A percentile compares a stretch with the other conserved stretches of the same genome.
Evolutionary conservation across 2,113 vertebrate genomes (phyloP).

Genomic region (Lampris megalopsis): DNA sequence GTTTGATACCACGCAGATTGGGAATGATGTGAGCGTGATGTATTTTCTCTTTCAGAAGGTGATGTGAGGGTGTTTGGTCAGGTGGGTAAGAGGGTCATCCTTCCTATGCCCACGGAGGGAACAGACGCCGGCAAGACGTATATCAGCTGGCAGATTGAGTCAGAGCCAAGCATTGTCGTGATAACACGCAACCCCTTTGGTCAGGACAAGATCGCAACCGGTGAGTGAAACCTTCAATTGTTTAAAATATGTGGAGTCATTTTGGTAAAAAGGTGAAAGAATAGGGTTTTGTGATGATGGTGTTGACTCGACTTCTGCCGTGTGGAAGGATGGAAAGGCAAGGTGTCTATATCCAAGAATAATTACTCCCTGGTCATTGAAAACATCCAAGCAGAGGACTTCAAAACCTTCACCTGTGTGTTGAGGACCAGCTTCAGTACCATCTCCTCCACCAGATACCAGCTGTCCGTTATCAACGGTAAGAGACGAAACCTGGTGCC

Average conservation of each 20-base stretch:
- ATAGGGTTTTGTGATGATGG: background rate
- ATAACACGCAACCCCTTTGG: background rate
- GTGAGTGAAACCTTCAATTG: conserved; percentile 13
- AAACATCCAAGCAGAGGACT: conserved; percentile 28
- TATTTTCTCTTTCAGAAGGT: conserved; percentile 37
- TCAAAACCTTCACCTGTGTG: conserved; percentile 39
- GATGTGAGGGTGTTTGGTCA: conserved; percentile 25
- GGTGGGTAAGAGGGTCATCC: conserved; percentile 11
- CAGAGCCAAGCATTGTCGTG: accelerated
- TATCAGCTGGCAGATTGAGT: background rate
- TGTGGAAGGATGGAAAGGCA: conserved; percentile 31
- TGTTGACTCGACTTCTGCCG: background rate
- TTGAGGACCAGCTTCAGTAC: accelerated
- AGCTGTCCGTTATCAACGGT: conserved; percentile 44
- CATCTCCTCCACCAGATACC: background rate
- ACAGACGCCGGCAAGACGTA: accelerated
- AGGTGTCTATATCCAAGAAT: background rate
- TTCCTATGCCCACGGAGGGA: accelerated
- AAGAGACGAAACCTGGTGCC: conserved; percentile 31
- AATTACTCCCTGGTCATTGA: conserved; percentile 45
- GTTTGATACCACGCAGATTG: background rate
- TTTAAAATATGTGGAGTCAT: no score
- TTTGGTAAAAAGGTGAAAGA: no score
- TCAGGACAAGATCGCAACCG: accelerated
- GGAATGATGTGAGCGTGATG: background rate